Evolutionary conservation across 2,113 vertebrate genomes (phyloP).

Genomic region (Catharus fuscescens): DNA sequence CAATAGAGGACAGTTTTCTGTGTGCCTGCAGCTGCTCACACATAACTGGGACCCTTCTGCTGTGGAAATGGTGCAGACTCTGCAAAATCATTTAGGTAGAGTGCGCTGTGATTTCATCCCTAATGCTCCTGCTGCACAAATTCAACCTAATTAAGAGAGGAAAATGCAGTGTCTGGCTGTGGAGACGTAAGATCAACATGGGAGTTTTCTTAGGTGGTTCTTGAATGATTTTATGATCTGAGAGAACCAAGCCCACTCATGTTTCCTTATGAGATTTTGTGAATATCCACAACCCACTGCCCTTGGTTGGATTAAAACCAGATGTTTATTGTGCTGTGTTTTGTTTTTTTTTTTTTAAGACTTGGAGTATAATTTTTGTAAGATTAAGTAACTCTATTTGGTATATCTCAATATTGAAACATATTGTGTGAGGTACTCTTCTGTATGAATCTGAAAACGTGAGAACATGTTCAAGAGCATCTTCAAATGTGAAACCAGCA

Average conservation of each 20-base stretch:
- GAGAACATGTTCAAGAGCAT: not conserved
- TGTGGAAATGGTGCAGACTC: fast-evolving
- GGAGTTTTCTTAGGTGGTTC: not conserved
- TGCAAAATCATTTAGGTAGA: not conserved
- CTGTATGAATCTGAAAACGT: not conserved
- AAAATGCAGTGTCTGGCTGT: not conserved
- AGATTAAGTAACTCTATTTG: not conserved
- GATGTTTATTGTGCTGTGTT: not conserved
- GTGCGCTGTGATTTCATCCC: not conserved
- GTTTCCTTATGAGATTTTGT: not conserved
- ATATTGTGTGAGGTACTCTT: not conserved
- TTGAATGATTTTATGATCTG: not conserved
- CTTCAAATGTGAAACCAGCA: not conserved
- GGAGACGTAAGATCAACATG: not conserved
- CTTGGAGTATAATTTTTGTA: not conserved
- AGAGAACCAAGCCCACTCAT: not conserved
- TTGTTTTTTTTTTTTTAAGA: not conserved
- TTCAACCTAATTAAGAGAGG: not conserved
- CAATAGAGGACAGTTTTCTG: not conserved
- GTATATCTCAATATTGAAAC: not conserved
- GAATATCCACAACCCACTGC: fast-evolving
- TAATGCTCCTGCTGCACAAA: not conserved
- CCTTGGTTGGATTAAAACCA: not conserved
- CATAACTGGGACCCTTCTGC: not conserved
- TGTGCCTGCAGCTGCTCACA: not conserved